Percentiles rank a stretch among this genome's conserved stretches.
Conservation (phyloP, 1,140 invertebrate species). For the Lordiphosa clarofinis region DNA sequence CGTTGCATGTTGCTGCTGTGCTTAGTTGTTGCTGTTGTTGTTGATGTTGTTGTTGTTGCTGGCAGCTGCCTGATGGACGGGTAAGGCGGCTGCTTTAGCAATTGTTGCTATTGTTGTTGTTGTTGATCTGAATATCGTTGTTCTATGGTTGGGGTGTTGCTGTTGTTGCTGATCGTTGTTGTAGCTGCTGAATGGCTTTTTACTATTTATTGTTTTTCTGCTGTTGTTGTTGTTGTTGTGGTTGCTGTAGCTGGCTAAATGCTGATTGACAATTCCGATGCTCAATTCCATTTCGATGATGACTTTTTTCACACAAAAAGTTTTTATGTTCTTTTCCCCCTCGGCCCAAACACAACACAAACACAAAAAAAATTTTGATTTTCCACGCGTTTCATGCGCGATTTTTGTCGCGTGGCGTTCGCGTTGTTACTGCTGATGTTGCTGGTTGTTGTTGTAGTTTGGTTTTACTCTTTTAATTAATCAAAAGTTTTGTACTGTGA, state of each 20-base stretch:
- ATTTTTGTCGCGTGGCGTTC: conserved; percentile 3
- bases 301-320: conserved; percentile 27
- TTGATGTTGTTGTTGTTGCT: conserved; percentile 18
- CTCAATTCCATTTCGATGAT: conserved; percentile 71
- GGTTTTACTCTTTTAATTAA: conserved; percentile 72
- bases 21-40: conserved; percentile 7
- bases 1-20: conserved; percentile 82
- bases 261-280: conserved; percentile 54
- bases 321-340: conserved; percentile 6
- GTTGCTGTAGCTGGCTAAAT: conserved; percentile 47
- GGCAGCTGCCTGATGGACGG: too few species aligned
- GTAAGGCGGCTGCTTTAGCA: not conserved
- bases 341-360: conserved; percentile 3
- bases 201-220: conserved; percentile 13
- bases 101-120: conserved; percentile 8
- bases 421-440: conserved; percentile 23
- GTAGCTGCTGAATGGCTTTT: conserved; percentile 12
- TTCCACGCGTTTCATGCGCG: conserved; percentile 5
- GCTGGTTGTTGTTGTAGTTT: conserved; percentile 35
- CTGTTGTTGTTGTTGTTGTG: conserved; percentile 33
- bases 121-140: conserved; percentile 16
- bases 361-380: conserved; percentile 9
- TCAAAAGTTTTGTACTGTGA: conserved; percentile 60
- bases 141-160: conserved; percentile 14
- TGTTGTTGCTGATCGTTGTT: conserved; percentile 13